phyloP scores from a whole-genome alignment of 2,888 invertebrate genomes.

The Saturnia pavonia region DNA sequence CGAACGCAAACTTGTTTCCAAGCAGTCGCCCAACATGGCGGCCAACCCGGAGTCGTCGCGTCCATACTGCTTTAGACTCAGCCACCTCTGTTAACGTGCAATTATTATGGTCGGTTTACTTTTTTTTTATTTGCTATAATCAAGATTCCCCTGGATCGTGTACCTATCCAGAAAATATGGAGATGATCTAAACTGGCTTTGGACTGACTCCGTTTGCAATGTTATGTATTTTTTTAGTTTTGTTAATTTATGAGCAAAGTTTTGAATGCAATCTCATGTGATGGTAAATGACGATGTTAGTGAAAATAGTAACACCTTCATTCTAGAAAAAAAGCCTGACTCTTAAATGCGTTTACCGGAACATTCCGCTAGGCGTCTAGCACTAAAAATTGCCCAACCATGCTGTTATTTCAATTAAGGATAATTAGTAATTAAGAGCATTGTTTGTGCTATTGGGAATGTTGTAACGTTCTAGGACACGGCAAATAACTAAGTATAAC shows the following conservation, averaged over 20 bases:
- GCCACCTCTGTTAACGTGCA: neutral
- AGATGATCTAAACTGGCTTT: neutral
- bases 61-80: constrained; percentile 20
- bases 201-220: neutral
- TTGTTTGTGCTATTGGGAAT: neutral
- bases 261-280: too few species aligned
- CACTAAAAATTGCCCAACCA: neutral
- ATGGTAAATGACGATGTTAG: too few species aligned
- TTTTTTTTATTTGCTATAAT: neutral
- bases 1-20: constrained; percentile 74
- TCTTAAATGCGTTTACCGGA: neutral
- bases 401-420: neutral
- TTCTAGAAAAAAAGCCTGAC: neutral
- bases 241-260: neutral
- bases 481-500: neutral
- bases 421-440: constrained; percentile 1
- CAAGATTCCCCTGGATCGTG: neutral
- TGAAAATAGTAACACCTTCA: too few species aligned
- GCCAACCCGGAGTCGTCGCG: constrained; percentile 44
- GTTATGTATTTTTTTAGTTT: neutral
- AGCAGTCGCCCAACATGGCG: constrained; percentile 71
- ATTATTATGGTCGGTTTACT: neutral
- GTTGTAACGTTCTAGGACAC: neutral
- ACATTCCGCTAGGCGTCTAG: neutral
- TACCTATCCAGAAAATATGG: neutral